These are phyloP conservation scores for Hylomyscus alleni DNA, from an alignment of 2,797 vertebrate genomes.

Conservation along the genomic window DNA sequence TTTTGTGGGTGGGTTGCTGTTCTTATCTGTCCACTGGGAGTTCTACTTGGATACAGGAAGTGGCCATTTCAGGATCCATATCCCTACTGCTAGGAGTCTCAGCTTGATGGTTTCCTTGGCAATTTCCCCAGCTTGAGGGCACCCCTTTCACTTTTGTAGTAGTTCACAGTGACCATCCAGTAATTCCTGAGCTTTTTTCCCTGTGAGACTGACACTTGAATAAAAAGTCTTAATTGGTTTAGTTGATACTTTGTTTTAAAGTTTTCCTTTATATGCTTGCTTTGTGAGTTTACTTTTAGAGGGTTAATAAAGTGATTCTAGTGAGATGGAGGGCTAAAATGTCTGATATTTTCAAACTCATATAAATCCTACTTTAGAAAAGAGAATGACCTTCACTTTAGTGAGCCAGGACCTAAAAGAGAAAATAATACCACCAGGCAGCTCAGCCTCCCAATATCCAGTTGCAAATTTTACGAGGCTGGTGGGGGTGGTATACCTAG, in stretches of 20 bases:
- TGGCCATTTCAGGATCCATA: no score
- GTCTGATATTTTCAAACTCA: conserved; percentile 64
- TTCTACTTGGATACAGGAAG: no score
- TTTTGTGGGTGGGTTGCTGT: no score
- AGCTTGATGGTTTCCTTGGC: not conserved
- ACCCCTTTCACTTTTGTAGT: not conserved
- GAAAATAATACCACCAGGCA: not conserved
- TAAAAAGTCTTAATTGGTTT: conserved; percentile 4
- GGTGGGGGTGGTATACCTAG: not conserved
- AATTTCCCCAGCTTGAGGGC: not conserved
- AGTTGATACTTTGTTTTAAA: conserved; percentile 31
- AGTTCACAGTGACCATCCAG: not conserved
- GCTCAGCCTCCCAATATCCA: not conserved
- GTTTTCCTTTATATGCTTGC: conserved; percentile 35
- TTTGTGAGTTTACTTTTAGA: conserved; percentile 73
- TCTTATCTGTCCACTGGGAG: no score
- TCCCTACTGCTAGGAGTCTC: no score
- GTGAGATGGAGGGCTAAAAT: conserved; percentile 8
- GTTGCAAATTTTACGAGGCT: conserved; percentile 32
- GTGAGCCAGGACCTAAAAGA: not conserved
- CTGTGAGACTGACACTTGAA: not conserved
- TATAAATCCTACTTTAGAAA: conserved; percentile 45
- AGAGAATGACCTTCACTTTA: not conserved
- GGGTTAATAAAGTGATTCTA: conserved; percentile 32
- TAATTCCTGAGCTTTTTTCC: not conserved